These are phyloP conservation scores for Eueides isabella DNA, from an alignment of 1,140 invertebrate genomes.

Conservation along the genomic window DNA sequence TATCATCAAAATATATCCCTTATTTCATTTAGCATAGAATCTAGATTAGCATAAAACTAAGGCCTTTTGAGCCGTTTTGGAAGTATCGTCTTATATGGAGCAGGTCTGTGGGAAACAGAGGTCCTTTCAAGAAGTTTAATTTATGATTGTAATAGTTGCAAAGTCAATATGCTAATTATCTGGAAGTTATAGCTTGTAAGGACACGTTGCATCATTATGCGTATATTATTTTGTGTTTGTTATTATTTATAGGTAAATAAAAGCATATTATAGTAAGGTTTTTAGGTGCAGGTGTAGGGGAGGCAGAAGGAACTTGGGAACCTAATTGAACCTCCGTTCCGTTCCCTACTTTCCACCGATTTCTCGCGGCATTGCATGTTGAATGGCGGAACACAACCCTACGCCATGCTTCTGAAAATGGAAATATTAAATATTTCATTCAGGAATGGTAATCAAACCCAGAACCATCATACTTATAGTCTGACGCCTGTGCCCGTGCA, in stretches of 20 bases:
- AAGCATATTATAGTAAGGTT: too few relatives aligned
- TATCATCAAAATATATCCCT: neutral
- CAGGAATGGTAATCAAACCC: too few relatives aligned
- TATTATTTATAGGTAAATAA: neutral
- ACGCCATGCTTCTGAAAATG: too few relatives aligned
- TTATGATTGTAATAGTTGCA: slow-evolving; percentile 43
- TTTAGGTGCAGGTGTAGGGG: too few relatives aligned
- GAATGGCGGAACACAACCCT: too few relatives aligned
- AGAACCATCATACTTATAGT: too few relatives aligned
- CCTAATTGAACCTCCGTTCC: too few relatives aligned
- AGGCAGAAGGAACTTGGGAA: too few relatives aligned
- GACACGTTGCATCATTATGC: slow-evolving; percentile 20
- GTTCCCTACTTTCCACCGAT: too few relatives aligned
- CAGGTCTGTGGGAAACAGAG: slow-evolving; percentile 59
- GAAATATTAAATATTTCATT: too few relatives aligned
- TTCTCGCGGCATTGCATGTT: too few relatives aligned
- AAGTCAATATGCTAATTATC: slow-evolving; percentile 45
- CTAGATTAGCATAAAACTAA: neutral
- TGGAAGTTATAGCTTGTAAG: slow-evolving; percentile 18
- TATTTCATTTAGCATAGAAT: neutral
- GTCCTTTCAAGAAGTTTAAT: slow-evolving; percentile 63
- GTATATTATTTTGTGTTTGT: neutral
- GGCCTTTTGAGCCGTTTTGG: neutral
- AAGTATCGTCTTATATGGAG: slow-evolving; percentile 2
- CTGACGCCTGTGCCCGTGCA: too few relatives aligned